Evolutionary conservation across 2,888 invertebrate genomes (phyloP).

Genomic region (Yponomeuta plumbellus): DNA sequence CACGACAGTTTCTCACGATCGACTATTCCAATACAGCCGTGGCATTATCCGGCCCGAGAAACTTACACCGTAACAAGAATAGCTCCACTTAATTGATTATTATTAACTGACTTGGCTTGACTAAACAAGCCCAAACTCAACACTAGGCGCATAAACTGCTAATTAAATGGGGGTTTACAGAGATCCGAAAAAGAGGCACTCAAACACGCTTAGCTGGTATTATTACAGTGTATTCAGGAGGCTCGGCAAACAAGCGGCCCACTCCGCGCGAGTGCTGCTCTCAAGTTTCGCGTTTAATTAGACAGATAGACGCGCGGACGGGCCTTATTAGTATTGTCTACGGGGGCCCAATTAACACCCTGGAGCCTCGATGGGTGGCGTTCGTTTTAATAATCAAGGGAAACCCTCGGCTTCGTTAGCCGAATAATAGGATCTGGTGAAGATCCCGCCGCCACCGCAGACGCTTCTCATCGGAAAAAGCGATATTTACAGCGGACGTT

Average conservation of each 20-base stretch:
- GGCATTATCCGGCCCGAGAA: not conserved
- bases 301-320: constrained; percentile 76
- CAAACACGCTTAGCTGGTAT: constrained; percentile 76
- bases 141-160: constrained; percentile 73
- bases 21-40: not conserved
- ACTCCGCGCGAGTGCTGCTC: constrained; percentile 48
- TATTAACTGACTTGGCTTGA: constrained; percentile 73
- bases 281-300: constrained; percentile 77
- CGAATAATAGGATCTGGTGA: constrained; percentile 68
- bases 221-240: constrained; percentile 69
- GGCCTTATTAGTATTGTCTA: constrained; percentile 77
- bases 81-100: constrained; percentile 49
- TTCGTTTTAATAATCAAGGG: constrained; percentile 75
- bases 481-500: constrained; percentile 29
- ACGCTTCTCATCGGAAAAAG: constrained; percentile 14
- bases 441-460: constrained; percentile 19
- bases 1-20: not conserved
- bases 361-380: constrained; percentile 67
- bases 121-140: constrained; percentile 53
- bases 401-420: constrained; percentile 71
- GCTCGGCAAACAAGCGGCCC: constrained; percentile 18
- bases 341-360: constrained; percentile 76
- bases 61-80: constrained; percentile 42
- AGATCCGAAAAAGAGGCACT: constrained; percentile 75
- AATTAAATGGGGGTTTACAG: constrained; percentile 73